Evolutionary conservation across 2,888 invertebrate genomes (phyloP).

Genomic region (Corbicula japonica): DNA sequence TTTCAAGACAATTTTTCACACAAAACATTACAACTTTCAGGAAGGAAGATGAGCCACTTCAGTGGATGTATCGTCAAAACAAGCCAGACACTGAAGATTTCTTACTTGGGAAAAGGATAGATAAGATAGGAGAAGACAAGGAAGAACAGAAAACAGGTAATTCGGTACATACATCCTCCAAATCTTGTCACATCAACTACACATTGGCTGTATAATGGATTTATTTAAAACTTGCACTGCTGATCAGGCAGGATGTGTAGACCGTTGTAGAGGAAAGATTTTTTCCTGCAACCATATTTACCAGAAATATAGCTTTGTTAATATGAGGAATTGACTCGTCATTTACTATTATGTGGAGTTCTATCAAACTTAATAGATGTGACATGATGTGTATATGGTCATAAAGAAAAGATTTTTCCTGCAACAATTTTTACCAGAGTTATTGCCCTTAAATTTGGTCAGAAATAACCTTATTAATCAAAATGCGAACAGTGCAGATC

Average conservation of each 20-base stretch:
- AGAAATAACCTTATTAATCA: too few relatives aligned
- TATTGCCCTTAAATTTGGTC: too few relatives aligned
- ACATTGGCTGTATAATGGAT: neutral
- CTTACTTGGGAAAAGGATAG: constrained; percentile 80
- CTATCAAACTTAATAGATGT: too few relatives aligned
- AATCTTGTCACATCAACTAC: neutral
- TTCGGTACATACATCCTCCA: neutral
- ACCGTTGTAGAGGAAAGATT: neutral
- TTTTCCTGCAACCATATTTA: neutral
- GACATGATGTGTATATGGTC: too few relatives aligned
- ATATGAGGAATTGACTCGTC: too few relatives aligned
- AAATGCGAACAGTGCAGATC: too few relatives aligned
- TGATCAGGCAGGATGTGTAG: neutral
- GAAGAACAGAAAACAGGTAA: constrained; percentile 40
- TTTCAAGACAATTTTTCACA: neutral
- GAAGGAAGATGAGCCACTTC: constrained; percentile 68
- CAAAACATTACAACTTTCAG: constrained; percentile 14
- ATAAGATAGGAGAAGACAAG: constrained; percentile 73
- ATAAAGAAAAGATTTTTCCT: too few relatives aligned
- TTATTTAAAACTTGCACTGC: neutral
- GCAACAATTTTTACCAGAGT: too few relatives aligned
- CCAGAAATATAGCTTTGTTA: neutral
- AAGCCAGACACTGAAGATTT: constrained; percentile 80
- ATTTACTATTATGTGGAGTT: too few relatives aligned
- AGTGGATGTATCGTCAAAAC: constrained; percentile 82